These are phyloP conservation scores for Amblyopsis rosae DNA, from an alignment of 2,113 vertebrate species.

Conservation along the genomic window DNA sequence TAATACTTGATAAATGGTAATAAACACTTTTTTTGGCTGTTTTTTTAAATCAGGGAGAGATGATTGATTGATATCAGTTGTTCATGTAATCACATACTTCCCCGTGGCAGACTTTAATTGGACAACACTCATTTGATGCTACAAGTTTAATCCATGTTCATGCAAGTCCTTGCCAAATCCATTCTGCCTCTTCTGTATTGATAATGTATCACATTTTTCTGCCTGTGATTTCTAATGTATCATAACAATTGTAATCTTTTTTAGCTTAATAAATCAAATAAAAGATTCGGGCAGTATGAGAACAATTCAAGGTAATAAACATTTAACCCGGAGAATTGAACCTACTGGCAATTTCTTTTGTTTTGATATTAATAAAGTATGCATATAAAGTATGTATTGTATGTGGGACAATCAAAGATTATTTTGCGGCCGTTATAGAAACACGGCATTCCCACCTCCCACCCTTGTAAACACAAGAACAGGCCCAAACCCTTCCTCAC, in stretches of 20 bases:
- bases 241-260: background rate
- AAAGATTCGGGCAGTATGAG: background rate
- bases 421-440: too few relatives aligned
- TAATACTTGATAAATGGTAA: too few relatives aligned
- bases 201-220: slow-evolving; percentile 36
- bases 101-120: slow-evolving; percentile 34
- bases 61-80: background rate
- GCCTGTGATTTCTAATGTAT: slow-evolving; percentile 30
- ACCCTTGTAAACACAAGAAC: too few relatives aligned
- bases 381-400: too few relatives aligned
- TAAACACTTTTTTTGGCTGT: too few relatives aligned
- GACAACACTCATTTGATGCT: slow-evolving; percentile 47
- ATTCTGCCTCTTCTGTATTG: slow-evolving; percentile 21
- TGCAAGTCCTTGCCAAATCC: slow-evolving; percentile 31
- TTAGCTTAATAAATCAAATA: background rate
- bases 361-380: too few relatives aligned
- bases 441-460: too few relatives aligned
- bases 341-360: too few relatives aligned
- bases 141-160: slow-evolving; percentile 31
- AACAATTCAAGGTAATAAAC: background rate
- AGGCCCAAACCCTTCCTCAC: too few relatives aligned
- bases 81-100: background rate
- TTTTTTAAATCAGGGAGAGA: background rate
- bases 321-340: too few relatives aligned
- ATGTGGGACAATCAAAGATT: too few relatives aligned